A percentile compares a stretch with the other conserved stretches of the same genome.
Evolutionary conservation across 2,113 vertebrate species (phyloP).

Genomic region (Dromas ardeola): DNA sequence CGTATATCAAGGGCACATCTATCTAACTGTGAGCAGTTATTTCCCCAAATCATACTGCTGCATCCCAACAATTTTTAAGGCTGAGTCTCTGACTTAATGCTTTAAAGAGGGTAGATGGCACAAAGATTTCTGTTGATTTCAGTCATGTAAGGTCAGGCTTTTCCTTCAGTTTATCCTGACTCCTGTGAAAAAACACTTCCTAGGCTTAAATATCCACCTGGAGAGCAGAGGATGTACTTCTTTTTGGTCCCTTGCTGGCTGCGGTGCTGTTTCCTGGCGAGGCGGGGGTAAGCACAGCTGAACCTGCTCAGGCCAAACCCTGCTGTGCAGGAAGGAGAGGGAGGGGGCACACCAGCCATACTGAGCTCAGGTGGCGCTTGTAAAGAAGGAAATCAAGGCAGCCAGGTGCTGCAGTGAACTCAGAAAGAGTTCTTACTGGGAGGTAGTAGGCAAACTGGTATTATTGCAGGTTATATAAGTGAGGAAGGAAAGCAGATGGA

Average conservation of each 20-base stretch:
- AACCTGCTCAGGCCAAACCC: background rate
- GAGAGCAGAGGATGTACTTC: background rate
- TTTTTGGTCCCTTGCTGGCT: too few species aligned
- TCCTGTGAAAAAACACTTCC: background rate
- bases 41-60: background rate
- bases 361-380: background rate
- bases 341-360: fast-evolving
- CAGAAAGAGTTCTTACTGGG: too few species aligned
- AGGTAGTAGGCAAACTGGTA: fast-evolving
- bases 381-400: background rate
- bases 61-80: background rate
- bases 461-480: fast-evolving
- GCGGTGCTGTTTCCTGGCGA: background rate
- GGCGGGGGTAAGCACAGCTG: background rate
- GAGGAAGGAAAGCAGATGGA: too few species aligned
- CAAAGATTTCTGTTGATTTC: background rate
- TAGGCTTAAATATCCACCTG: background rate
- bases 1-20: background rate
- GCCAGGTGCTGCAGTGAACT: fast-evolving
- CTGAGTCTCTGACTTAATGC: background rate
- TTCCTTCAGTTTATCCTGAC: background rate
- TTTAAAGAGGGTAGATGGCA: background rate
- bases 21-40: background rate
- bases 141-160: background rate
- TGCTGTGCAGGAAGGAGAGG: background rate